A percentile compares a stretch with the other conserved stretches of the same genome.
Evolutionary conservation across 1,140 invertebrate genomes (phyloP).

Genomic region (Calephelis virginiensis): DNA sequence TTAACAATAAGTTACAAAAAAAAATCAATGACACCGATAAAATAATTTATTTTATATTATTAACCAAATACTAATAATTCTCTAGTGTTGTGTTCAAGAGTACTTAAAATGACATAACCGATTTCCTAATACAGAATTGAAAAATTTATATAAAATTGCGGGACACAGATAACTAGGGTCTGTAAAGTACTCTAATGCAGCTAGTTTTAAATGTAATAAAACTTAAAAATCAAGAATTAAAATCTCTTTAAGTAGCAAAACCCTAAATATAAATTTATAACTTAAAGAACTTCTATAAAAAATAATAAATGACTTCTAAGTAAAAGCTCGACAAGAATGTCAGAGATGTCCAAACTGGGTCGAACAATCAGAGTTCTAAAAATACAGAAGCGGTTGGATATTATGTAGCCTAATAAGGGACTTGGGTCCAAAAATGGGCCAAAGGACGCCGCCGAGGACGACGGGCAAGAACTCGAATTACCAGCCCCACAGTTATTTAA

Average conservation of each 20-base stretch:
- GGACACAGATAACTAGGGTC: too few relatives aligned
- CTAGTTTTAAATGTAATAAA: too few relatives aligned
- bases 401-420: constrained; percentile 66
- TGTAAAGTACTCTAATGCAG: too few relatives aligned
- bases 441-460: constrained; percentile 74
- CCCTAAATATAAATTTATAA: background rate
- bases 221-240: too few relatives aligned
- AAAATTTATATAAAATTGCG: too few relatives aligned
- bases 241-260: background rate
- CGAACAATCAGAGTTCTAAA: constrained; percentile 58
- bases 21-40: too few relatives aligned
- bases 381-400: constrained; percentile 52
- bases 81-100: too few relatives aligned
- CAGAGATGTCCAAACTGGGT: constrained; percentile 60
- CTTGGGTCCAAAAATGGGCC: constrained; percentile 42
- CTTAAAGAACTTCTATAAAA: constrained; percentile 2
- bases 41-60: too few relatives aligned
- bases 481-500: constrained; percentile 59
- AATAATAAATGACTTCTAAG: constrained; percentile 31
- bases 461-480: constrained; percentile 53
- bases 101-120: too few relatives aligned
- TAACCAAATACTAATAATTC: too few relatives aligned
- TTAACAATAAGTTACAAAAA: too few relatives aligned
- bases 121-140: too few relatives aligned
- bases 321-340: constrained; percentile 47